Evolutionary conservation across 2,113 vertebrate species (phyloP), one percentile per base, ranked within the genome.

Genomic region (Serilophus lunatus): DNA sequence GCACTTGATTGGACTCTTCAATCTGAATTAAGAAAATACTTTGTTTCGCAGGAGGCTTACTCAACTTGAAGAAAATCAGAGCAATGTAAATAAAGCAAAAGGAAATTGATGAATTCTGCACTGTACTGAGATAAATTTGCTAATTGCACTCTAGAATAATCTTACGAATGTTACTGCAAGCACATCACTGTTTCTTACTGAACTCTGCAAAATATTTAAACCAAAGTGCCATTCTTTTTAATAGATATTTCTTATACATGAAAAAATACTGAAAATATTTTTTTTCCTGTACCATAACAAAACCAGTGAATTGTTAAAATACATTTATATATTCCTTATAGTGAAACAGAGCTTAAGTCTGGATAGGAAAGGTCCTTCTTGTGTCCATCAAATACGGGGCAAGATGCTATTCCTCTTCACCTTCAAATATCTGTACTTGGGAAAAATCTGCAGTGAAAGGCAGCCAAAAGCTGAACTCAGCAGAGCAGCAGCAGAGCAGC

Each of bases 391-490:
- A 42, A 29, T 79, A 38, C 25, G 56, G 38, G 29, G 6, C 20
- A 94, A 38, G 50, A 68, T 44, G 29, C 53, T 85, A 6, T 64
- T 78, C 15, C 26, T 83, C 35, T 81, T 94, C 77, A 86, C 94
- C 90, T 95, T 94, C 70, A 77, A 40, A 74, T 94, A 75, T 31
- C 59, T 44, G 9, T 63, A 51, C 68, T 68, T 75, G 47, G 25
- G 44, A 92, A 88, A 88, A 92, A 81, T 61, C 59, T 92, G 60
- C 64, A 40, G n/a, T 59, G 72, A 92, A 94, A 86, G 68, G 35
- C 72, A 92, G 92, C 94, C 95, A 94, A 81, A 51, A 93, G 76
- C 60, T 96, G 94, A 95, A 86, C 59, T 97, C 86, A 95, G 80
- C 79, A 88, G 59, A 94, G 81, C 61, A 56, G 69, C 56, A 96